Base-by-base conservation (phyloP, 2,797 vertebrate species). In the Acrocephalus scirpaceus region DNA sequence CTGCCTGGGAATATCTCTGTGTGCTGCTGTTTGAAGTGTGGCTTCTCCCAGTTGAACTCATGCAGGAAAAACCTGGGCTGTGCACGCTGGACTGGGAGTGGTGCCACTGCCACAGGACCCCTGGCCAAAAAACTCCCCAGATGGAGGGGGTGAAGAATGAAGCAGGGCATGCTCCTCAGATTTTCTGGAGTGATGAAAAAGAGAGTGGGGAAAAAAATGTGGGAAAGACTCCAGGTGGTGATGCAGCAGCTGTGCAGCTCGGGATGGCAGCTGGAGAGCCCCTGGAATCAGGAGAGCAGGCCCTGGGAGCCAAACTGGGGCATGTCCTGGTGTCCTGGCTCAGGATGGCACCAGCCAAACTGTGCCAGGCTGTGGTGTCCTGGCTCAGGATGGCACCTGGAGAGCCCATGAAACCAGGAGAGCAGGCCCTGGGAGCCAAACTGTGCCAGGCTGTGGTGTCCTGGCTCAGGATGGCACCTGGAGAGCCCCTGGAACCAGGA, bases 51-150 rank as follows among this genome's bases (percentile, higher is more conserved):
- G 29, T 82, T 78, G 26, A 51, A 74, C 17, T 58, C 3, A 0
- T 7, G 40, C n/a, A 87, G 81, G 62, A 27, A 29, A 72, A 92
- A 27, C 20, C 20, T 70, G 66, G 27, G 44, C 42, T 70, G 67
- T 5, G 1, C 29, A 14, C 29, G 64, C 19, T 16, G 72, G 38
- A 10, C 34, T 81, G 45, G 0, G 10, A 73, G 60, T 1, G 0
- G 23, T 53, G 78, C 54, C 0, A 0, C 34, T 78, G 88, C 44
- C 4, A 3, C 38, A 34, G n/a, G 51, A 62, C 13, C 69, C 21
- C 7, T 34, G 1, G 2, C 47, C 9, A 19, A 84, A 86, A 71
- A 90, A 42, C 13, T 20, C 23, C 14, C 18, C 1, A 3, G 7
- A 13, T 3, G 1, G 3, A 17, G 17, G 5, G 13, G 18, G 7